Evolutionary conservation across 2,113 vertebrate genomes (phyloP).

Genomic region (Lates calcarifer): DNA sequence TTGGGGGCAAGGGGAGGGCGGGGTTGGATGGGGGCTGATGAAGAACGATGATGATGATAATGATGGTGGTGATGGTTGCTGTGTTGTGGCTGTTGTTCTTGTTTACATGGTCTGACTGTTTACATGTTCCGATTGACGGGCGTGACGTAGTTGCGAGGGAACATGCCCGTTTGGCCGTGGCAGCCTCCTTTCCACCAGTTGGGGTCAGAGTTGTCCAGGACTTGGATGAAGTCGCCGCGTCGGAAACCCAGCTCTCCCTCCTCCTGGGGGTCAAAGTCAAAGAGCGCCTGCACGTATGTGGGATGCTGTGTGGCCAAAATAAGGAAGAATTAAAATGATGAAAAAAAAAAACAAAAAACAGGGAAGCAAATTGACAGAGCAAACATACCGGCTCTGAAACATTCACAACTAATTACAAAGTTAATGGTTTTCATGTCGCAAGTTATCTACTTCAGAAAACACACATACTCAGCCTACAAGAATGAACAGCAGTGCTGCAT

Average conservation of each 20-base stretch:
- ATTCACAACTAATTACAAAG: neutral
- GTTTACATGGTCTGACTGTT: slow-evolving; percentile 69
- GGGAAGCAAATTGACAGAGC: neutral
- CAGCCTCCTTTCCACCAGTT: slow-evolving; percentile 99
- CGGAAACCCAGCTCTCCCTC: slow-evolving; percentile 98
- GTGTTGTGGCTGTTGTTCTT: slow-evolving; percentile 38
- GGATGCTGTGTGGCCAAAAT: slow-evolving; percentile 66
- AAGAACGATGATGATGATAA: slow-evolving; percentile 45
- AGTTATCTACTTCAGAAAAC: neutral
- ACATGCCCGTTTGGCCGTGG: slow-evolving; percentile 98
- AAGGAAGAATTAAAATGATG: neutral
- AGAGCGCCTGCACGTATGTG: slow-evolving; percentile 97
- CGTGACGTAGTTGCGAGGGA: slow-evolving; percentile 99
- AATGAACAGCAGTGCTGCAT: neutral
- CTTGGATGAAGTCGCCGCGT: slow-evolving; percentile 98
- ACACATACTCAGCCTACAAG: neutral
- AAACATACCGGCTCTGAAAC: neutral
- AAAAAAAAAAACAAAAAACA: too few species aligned
- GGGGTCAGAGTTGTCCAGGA: slow-evolving; percentile 99
- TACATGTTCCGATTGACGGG: slow-evolving; percentile 98
- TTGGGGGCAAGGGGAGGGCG: slow-evolving; percentile 73
- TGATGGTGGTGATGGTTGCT: slow-evolving; percentile 30
- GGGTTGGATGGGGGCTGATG: slow-evolving; percentile 78
- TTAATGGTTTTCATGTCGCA: neutral
- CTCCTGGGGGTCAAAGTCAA: slow-evolving; percentile 99